A percentile compares a stretch with the other conserved stretches of the same genome.
phyloP scores from a whole-genome alignment of 2,797 vertebrate species.

The Stomatorhinus walkeri region DNA sequence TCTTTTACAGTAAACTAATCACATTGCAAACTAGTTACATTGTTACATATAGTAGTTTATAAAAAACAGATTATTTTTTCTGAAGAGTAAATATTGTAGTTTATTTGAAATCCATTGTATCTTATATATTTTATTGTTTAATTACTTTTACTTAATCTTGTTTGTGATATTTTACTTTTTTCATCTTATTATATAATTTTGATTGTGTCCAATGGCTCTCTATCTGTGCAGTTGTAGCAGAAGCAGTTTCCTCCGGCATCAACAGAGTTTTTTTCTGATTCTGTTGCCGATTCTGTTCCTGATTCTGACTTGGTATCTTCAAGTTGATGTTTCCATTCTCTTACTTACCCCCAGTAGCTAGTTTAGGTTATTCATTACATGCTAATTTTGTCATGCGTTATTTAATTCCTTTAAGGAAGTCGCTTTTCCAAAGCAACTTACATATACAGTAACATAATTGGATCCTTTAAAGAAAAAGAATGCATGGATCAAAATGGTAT shows the following conservation, averaged over 20 bases:
- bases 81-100: neutral
- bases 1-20: neutral
- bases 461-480: neutral
- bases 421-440: neutral
- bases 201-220: neutral
- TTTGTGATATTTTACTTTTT: neutral
- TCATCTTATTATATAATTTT: neutral
- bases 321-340: neutral
- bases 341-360: neutral
- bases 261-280: neutral
- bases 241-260: neutral
- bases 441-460: neutral
- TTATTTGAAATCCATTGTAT: neutral
- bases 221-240: neutral
- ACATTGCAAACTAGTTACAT: neutral
- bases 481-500: neutral
- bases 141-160: neutral
- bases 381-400: neutral
- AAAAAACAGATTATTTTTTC: neutral
- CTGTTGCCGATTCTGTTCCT: neutral
- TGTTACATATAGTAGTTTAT: neutral
- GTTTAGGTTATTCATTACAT: neutral
- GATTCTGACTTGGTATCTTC: neutral
- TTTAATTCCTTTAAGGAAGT: neutral
- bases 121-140: neutral